Evolutionary conservation across 2,113 vertebrate species (phyloP), one percentile per base, ranked within the genome.

Genomic region (Panthera leo): DNA sequence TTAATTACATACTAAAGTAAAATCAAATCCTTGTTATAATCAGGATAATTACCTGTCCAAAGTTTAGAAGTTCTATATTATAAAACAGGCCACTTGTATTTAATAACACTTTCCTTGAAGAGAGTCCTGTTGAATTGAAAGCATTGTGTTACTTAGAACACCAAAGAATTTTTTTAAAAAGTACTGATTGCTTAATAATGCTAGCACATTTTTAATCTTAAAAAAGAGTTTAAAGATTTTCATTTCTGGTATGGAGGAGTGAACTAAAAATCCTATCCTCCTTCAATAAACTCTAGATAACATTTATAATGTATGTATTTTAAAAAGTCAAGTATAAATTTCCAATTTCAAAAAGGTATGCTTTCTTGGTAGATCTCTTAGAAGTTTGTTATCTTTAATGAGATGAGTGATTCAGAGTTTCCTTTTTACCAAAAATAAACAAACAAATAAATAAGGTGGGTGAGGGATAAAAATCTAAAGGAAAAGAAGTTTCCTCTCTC

Each of bases 1-100:
- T 96, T 63, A 95, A 75, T 36, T 92, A 75, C 94, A 91, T 3
- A 85, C 23, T 65, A 73, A 96, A 84, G 39, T 95, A 53, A 95
- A 95, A 70, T 75, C 5, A 96, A 89, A 78, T 36, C 16, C 45
- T 89, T 73, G 5, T 36, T 93, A 63, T 9, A 45, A 29, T 82
- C 68, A 84, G 31, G 39, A 92, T 89, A 97, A 96, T 98, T 98
- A 99, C 99, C 99, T 99, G 99, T 97, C 99, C 99, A 94, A 99
- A 99, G 98, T 99, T 98, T 45, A 99, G 99, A 84, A 99, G 99
- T 94, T 99, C 98, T 61, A 99, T 53, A 58, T 98, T 99, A 98
- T 99, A 99, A 79, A 99, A 94, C 3, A 99, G 99, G 34, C 99
- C 99, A 65, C 98, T 99, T 18, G 99, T 99, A 98, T 99, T 99